These are phyloP conservation scores for Harpalus rubripes DNA, from an alignment of 2,888 invertebrate genomes.

Conservation along the genomic window DNA sequence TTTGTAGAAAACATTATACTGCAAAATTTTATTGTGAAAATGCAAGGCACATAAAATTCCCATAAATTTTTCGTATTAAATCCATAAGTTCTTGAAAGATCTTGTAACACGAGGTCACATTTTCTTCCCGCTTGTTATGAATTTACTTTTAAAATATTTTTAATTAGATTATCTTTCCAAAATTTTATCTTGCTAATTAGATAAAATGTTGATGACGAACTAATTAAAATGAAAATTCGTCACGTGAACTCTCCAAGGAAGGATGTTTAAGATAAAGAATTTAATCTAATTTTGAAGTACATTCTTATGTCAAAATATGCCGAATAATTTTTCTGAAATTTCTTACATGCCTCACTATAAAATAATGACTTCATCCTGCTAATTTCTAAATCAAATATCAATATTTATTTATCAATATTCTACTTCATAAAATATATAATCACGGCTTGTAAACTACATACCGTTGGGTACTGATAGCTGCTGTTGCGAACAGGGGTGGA, in stretches of 20 bases:
- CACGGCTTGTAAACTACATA: no score
- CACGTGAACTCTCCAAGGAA: slow-evolving; percentile 6
- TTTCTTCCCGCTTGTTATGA: not conserved
- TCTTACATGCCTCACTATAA: slow-evolving; percentile 7
- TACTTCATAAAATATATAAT: no score
- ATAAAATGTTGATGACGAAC: slow-evolving; percentile 3
- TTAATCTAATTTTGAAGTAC: slow-evolving; percentile 8
- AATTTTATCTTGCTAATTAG: slow-evolving; percentile 11
- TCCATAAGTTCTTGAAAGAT: not conserved
- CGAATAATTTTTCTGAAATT: not conserved
- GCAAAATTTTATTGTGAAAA: not conserved
- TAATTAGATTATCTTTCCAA: slow-evolving; percentile 1
- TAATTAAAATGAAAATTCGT: slow-evolving; percentile 12
- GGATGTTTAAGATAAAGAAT: slow-evolving; percentile 12
- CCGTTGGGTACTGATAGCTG: no score
- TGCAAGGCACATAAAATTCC: slow-evolving; percentile 3
- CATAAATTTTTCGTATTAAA: not conserved
- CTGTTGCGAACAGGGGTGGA: no score
- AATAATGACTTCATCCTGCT: not conserved
- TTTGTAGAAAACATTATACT: slow-evolving; percentile 15
- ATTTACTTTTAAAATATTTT: not conserved
- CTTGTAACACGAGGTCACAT: no score
- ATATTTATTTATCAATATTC: no score
- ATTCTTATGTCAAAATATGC: slow-evolving; percentile 22
- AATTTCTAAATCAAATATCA: no score